A percentile compares a stretch with the other conserved stretches of the same genome.
Conservation (phyloP, 2,797 vertebrate genomes). For the Gallirallus australis region DNA sequence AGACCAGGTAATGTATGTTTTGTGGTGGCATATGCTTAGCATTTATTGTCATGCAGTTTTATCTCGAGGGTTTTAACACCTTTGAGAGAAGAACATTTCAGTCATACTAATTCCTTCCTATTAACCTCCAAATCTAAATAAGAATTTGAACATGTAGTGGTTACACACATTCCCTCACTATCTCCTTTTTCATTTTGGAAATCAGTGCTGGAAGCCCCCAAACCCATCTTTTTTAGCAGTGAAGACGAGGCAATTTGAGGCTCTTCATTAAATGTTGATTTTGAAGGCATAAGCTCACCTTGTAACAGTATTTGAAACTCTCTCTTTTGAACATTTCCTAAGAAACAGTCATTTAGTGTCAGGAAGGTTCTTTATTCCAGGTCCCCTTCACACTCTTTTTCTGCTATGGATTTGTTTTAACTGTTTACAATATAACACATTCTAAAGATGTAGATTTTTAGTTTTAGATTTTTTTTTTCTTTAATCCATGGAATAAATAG, state of each 20-base stretch:
- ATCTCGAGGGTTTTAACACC: neutral
- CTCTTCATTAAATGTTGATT: neutral
- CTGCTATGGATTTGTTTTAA: neutral
- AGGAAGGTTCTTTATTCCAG: neutral
- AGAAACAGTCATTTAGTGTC: neutral
- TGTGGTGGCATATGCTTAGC: accelerated
- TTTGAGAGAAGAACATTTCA: neutral
- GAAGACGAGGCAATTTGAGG: neutral
- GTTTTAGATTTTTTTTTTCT: neutral
- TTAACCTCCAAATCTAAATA: neutral
- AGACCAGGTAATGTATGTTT: neutral
- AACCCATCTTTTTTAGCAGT: neutral
- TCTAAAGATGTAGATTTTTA: neutral
- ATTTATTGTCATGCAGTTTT: neutral
- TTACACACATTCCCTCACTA: neutral
- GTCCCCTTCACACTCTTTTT: neutral
- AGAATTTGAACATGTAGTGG: neutral
- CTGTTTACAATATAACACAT: neutral
- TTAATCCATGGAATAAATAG: neutral
- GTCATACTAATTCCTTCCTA: neutral
- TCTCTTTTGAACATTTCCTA: neutral
- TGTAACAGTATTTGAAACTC: neutral
- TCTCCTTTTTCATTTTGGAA: neutral
- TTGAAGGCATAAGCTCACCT: neutral
- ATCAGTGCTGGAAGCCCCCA: neutral